A percentile compares a stretch with the other conserved stretches of the same genome.
These are phyloP conservation scores for Bradysia coprophila DNA, from an alignment of 1,140 invertebrate genomes.

Conservation along the genomic window DNA sequence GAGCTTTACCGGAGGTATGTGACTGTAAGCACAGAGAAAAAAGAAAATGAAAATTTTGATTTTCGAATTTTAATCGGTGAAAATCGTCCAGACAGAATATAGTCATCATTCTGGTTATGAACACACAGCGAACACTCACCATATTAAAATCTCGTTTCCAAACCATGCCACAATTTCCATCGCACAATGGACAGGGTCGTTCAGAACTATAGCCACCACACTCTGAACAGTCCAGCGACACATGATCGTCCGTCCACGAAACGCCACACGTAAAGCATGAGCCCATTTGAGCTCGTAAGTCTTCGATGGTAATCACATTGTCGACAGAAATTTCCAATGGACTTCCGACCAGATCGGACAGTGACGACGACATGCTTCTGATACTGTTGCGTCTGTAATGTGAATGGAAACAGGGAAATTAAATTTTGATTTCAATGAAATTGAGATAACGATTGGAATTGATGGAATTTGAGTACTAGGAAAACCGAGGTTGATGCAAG, in stretches of 20 bases:
- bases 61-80: no score
- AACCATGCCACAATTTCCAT: conserved; percentile 47
- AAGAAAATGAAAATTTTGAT: no score
- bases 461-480: no score
- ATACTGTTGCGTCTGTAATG: conserved; percentile 14
- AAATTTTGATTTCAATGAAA: no score
- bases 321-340: conserved; percentile 23
- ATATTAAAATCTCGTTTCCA: conserved; percentile 63
- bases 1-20: conserved; percentile 51
- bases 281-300: conserved; percentile 41
- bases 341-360: conserved; percentile 21
- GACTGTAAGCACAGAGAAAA: conserved; percentile 38
- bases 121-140: conserved; percentile 40
- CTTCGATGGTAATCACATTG: conserved; percentile 45
- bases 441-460: no score
- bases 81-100: no score
- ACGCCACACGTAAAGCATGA: conserved; percentile 68
- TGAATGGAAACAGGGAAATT: no score
- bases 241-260: conserved; percentile 61
- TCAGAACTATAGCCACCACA: conserved; percentile 64
- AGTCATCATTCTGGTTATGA: no score
- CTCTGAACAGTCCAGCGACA: conserved; percentile 60
- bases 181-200: conserved; percentile 56
- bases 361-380: conserved; percentile 16
- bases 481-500: no score